Evolutionary conservation across 2,888 invertebrate genomes (phyloP).

Genomic region (Fragum fragum): DNA sequence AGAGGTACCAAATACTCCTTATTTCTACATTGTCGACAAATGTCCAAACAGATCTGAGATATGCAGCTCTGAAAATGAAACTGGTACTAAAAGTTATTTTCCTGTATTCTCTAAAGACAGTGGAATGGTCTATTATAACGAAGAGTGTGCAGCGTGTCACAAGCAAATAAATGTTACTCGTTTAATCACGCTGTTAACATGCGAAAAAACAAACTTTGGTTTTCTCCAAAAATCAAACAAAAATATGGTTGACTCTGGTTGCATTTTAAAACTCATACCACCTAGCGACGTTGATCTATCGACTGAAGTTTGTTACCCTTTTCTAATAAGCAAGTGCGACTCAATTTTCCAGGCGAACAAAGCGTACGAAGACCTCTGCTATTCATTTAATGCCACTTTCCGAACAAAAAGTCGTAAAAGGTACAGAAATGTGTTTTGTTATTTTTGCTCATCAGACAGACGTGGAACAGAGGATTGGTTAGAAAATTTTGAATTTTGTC

Average conservation of each 20-base stretch:
- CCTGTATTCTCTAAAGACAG: background rate
- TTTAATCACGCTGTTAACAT: background rate
- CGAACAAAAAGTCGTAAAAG: background rate
- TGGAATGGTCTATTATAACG: background rate
- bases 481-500: no score
- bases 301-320: background rate
- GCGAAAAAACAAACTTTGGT: background rate
- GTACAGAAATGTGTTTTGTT: background rate
- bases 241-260: background rate
- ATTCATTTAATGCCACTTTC: constrained; percentile 3
- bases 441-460: background rate
- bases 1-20: background rate
- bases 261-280: background rate
- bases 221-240: background rate
- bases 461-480: no score
- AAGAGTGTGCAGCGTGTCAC: background rate
- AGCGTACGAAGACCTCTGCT: background rate
- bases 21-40: background rate
- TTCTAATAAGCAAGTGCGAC: background rate
- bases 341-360: background rate
- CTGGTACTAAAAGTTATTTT: background rate
- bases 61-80: background rate
- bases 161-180: background rate
- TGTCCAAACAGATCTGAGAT: constrained; percentile 2
- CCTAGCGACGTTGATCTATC: background rate